Evolutionary conservation across 2,888 invertebrate genomes (phyloP).

Genomic region (Periphyllus acericola): DNA sequence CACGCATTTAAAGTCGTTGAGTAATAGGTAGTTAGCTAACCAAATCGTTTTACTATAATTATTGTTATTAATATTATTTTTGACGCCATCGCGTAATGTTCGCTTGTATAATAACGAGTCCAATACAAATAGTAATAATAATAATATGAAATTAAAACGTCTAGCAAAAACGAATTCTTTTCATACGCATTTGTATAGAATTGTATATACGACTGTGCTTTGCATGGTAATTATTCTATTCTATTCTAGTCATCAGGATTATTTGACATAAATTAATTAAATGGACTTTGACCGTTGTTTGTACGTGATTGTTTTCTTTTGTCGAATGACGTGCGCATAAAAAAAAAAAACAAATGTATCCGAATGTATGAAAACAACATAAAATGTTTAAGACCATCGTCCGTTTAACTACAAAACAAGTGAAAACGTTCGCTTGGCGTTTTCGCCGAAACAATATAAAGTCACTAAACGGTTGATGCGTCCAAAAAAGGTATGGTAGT

Average conservation of each 20-base stretch:
- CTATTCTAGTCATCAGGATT: not conserved
- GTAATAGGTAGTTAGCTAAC: no score
- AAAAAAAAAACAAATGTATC: not conserved
- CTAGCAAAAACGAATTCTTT: no score
- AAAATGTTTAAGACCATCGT: not conserved
- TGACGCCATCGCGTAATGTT: no score
- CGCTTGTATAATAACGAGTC: no score
- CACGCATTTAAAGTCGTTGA: no score
- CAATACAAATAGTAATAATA: not conserved
- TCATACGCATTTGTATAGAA: no score
- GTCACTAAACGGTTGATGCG: not conserved
- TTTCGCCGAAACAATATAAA: not conserved
- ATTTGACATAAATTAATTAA: not conserved
- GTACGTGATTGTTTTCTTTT: not conserved
- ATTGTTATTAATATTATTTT: no score
- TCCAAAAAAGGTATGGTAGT: no score
- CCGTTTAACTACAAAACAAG: not conserved
- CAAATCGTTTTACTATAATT: no score
- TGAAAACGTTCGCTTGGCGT: not conserved
- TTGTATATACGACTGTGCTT: no score
- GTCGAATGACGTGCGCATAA: not conserved
- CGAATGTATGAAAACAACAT: not conserved
- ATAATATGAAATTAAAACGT: not conserved
- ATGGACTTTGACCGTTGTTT: not conserved
- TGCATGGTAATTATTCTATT: no score